Base-by-base conservation (phyloP, 2,888 invertebrate species). In the Gonocerus acuteangulatus region DNA sequence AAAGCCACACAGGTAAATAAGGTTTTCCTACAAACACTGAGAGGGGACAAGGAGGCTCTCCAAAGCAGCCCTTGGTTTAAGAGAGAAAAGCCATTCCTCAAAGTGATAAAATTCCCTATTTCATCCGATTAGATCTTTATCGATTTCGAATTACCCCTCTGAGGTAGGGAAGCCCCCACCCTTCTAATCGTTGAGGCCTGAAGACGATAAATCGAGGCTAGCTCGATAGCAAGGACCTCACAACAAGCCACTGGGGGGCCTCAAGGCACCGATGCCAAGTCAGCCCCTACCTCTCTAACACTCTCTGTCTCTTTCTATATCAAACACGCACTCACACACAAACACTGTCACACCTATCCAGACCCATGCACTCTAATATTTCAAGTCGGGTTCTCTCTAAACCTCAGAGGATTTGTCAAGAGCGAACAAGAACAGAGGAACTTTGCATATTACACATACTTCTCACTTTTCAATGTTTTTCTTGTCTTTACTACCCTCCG, bases 41-140 rank as follows among this genome's bases (percentile, higher is more conserved):
- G 9, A 27, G 4, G 9, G 9, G 27, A 27, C 27, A 27, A 27
- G 27, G 9, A 9, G 27, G 4, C 27, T 9, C 27, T 27, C 27
- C 27, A 27, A 27, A 27, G 4, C 27, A 27, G n/a, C 27, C 27
- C 27, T 27, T 4, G 9, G 27, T 4, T 27, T 39, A 9, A 15
- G n/a, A 21, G 36, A 21, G 51, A 21, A 39, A 54, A 42, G 21
- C 52, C 42, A 54, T 54, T 42, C 21, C 54, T 54, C 23, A 23
- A 54, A 54, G 54, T 54, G 54, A 54, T 54, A 54, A 54, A 54
- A 54, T 54, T 39, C 54, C 22, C 34, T 54, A 54, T 54, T 54
- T 54, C 54, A 54, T 54, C 54, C 36, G 54, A 54, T 54, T 54
- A 54, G 54, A 54, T 54, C 54, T 42, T 54, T 54, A 54, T 54